These are phyloP conservation scores for Leucophenga montana DNA, from an alignment of 2,888 invertebrate genomes.

Conservation along the genomic window DNA sequence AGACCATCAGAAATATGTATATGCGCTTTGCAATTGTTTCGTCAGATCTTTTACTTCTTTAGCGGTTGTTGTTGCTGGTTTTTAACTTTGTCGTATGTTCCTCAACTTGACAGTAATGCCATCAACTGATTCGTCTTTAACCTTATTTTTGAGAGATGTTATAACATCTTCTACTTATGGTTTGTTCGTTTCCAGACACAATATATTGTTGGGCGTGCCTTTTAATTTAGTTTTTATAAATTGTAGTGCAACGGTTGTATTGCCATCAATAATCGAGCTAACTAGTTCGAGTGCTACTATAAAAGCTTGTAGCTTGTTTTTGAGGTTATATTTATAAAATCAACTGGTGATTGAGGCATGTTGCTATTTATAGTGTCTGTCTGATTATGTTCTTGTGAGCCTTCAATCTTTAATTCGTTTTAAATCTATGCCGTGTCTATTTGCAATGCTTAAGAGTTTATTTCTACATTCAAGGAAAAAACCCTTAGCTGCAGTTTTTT, in stretches of 20 bases:
- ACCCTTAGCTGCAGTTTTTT: too few relatives aligned
- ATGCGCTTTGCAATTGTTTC: too few relatives aligned
- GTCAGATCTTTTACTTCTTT: neutral
- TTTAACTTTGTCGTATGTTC: neutral
- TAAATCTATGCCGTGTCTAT: too few relatives aligned
- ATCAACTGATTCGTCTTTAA: neutral
- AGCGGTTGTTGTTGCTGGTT: neutral
- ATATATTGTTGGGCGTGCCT: neutral
- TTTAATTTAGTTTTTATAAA: conserved; percentile 23
- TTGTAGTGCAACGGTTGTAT: neutral
- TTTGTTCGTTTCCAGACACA: neutral
- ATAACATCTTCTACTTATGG: neutral
- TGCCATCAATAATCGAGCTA: neutral
- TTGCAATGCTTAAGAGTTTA: too few relatives aligned
- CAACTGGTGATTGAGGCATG: neutral
- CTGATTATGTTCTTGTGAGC: too few relatives aligned
- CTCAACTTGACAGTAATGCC: neutral
- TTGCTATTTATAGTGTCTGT: too few relatives aligned
- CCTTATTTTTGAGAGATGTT: too few relatives aligned
- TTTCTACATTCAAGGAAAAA: too few relatives aligned
- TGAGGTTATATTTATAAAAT: neutral
- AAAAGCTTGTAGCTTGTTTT: neutral
- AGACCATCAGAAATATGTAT: neutral
- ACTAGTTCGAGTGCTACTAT: too few relatives aligned
- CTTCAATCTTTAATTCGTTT: too few relatives aligned